Conservation (phyloP, 2,888 invertebrate species). For the Thymelicus lineola region DNA sequence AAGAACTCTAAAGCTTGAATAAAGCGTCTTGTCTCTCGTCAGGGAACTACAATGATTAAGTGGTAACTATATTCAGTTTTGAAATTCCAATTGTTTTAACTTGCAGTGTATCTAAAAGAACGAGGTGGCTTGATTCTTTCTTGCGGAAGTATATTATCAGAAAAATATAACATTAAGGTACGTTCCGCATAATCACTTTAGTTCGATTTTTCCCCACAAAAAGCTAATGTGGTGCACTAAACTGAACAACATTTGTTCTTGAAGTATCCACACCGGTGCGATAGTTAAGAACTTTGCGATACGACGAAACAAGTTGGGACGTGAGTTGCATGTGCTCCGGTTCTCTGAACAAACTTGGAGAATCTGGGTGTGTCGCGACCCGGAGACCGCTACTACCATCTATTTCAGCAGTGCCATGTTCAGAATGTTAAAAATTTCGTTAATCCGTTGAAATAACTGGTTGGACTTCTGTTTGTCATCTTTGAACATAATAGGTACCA, state of each 20-base stretch:
- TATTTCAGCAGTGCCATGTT: not conserved
- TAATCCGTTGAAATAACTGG: too few relatives aligned
- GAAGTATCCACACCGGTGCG: conserved; percentile 12
- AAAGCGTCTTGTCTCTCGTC: too few relatives aligned
- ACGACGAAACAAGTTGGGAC: conserved; percentile 22
- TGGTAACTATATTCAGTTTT: too few relatives aligned
- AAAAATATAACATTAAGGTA: not conserved
- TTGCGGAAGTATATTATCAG: not conserved
- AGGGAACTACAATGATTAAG: too few relatives aligned
- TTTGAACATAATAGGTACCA: too few relatives aligned
- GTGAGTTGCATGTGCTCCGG: conserved; percentile 14
- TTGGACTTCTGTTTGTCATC: too few relatives aligned
- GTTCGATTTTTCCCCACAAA: not conserved
- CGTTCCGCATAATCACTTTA: not conserved
- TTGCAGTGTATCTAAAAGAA: too few relatives aligned
- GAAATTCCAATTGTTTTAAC: too few relatives aligned
- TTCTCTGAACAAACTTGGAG: conserved; percentile 11
- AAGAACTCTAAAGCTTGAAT: too few relatives aligned
- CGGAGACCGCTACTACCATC: not conserved
- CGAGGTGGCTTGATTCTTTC: too few relatives aligned
- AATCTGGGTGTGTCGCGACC: not conserved
- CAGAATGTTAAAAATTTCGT: not conserved
- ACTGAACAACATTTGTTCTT: conserved; percentile 2
- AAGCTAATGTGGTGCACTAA: conserved; percentile 6
- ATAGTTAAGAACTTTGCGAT: conserved; percentile 13